Base-by-base conservation (phyloP, 2,113 vertebrate genomes). In the Kryptolebias marmoratus region DNA sequence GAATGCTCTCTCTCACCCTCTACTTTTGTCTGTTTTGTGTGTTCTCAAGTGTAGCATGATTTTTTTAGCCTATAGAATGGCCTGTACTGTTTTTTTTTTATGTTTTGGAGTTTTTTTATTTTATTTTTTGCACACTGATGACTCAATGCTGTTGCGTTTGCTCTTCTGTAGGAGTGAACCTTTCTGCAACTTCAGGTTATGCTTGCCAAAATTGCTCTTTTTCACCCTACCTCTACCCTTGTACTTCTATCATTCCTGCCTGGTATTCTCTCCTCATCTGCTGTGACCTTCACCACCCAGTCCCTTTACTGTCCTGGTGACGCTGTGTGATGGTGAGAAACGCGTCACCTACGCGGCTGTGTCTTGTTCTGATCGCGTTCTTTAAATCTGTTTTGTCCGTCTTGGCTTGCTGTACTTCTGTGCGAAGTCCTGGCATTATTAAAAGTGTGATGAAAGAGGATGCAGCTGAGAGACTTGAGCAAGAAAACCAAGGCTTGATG, bases 31-130 rank as follows among this genome's bases (percentile, higher is more conserved):
- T 73, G 44, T 72, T 42, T 15, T 47, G 22, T 75, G 6, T 71
- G 31, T 69, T 74, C 64, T 66, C 68, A 72, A 8, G 69, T 86
- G 73, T 82, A 73, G 90, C 87, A 88, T 89, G 91, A 82, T 74
- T 49, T 62, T 22, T 56, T 68, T 49, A 9, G 68, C 65, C 74
- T 64, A 15, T 73, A 59, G 77, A 77, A 89, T 86, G 89, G 89
- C 91, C 82, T 90, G 90, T 83, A 90, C 91, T 92, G 91, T 93
- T 92, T 80, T 91, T 70, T 75, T 82, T 89, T 91, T 91, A 90
- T 93, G 36, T 3, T 36, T 22, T 22, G 22, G 22, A 22, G 22
- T 22, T 22, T 22, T 7, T 3, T 42, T 42, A 5, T 9, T 42
- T 36, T 36, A 3, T 91, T 79, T 91, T 75, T 75, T 90, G 88